Conservation (phyloP, 2,113 vertebrate genomes). For the Cynoglossus semilaevis region DNA sequence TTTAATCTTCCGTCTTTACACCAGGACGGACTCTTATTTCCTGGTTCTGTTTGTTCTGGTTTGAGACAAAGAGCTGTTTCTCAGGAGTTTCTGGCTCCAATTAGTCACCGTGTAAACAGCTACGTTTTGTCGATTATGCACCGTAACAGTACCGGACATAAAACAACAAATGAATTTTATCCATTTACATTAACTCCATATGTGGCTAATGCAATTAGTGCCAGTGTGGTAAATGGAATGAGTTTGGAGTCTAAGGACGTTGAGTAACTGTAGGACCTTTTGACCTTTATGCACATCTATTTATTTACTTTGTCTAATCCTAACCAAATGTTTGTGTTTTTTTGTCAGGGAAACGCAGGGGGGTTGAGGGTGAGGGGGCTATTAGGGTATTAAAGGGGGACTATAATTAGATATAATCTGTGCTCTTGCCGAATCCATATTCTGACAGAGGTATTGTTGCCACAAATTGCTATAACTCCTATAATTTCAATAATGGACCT, state of each 20-base stretch:
- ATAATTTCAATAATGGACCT: conserved; percentile 2
- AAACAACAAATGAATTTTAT: neutral
- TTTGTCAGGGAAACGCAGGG: too few species aligned
- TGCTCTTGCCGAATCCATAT: neutral
- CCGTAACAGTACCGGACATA: neutral
- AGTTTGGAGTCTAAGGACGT: neutral
- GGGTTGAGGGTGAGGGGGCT: neutral
- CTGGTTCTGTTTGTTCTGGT: neutral
- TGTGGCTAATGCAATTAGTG: neutral
- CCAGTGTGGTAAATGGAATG: neutral
- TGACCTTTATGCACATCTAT: neutral
- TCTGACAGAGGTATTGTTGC: neutral
- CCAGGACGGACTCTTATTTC: too few species aligned
- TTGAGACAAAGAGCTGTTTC: neutral
- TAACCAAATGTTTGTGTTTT: neutral
- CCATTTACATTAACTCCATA: neutral
- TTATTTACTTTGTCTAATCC: conserved; percentile 4
- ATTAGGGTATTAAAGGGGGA: neutral
- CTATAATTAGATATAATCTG: neutral
- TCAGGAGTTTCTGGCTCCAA: neutral
- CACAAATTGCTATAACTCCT: neutral
- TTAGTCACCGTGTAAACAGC: neutral
- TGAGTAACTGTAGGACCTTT: neutral
- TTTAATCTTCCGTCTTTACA: too few species aligned
- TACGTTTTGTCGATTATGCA: neutral